A percentile compares a stretch with the other conserved stretches of the same genome.
Conservation (phyloP, 2,797 vertebrate genomes). For the Danio aesculapii region DNA sequence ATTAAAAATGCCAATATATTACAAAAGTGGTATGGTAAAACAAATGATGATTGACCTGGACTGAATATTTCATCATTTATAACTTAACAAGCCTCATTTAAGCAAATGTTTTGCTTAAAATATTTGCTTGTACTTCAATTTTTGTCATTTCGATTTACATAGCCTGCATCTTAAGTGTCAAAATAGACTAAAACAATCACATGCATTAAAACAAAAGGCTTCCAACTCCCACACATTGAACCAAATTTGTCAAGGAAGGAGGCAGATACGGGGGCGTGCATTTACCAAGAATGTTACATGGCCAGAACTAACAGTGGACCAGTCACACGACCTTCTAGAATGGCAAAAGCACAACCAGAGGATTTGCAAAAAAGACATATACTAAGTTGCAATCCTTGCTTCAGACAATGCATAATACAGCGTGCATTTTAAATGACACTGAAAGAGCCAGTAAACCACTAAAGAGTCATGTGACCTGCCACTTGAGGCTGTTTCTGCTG, state of each 20-base stretch:
- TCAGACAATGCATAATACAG: not conserved
- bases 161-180: not conserved
- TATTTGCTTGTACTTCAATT: too few species aligned
- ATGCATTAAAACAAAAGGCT: constrained; percentile 35
- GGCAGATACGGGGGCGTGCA: not conserved
- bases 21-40: not conserved
- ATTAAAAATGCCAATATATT: too few species aligned
- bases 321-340: not conserved
- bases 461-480: constrained; percentile 25
- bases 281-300: constrained; percentile 7
- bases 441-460: not conserved
- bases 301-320: not conserved
- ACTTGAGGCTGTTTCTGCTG: constrained; percentile 24
- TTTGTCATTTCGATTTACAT: not conserved
- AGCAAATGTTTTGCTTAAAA: too few species aligned
- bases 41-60: not conserved
- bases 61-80: too few species aligned
- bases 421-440: not conserved
- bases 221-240: constrained; percentile 32
- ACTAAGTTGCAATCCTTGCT: not conserved
- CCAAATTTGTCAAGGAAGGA: constrained; percentile 33
- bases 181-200: constrained; percentile 26
- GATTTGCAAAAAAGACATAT: not conserved
- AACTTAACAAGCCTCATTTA: too few species aligned
- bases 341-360: not conserved